Evolutionary conservation across 2,797 vertebrate genomes (phyloP).

Genomic region (Bucorvus abyssinicus): DNA sequence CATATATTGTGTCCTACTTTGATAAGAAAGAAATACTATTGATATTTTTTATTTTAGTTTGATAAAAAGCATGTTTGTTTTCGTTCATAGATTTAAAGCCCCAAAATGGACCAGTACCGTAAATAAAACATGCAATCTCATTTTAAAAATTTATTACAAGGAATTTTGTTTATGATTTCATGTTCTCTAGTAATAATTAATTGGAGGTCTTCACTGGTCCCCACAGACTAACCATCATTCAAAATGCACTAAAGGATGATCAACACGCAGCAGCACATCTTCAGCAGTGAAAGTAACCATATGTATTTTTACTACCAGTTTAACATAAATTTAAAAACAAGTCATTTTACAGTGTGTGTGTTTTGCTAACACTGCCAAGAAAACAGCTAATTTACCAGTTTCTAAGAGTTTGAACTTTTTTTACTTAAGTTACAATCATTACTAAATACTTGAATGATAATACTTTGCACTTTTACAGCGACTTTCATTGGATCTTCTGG

Average conservation of each 20-base stretch:
- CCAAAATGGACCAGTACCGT: conserved; percentile 82
- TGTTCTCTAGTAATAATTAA: conserved; percentile 86
- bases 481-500: not conserved
- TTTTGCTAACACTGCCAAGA: conserved; percentile 33
- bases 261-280: conserved; percentile 69
- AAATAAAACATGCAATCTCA: conserved; percentile 86
- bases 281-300: conserved; percentile 58
- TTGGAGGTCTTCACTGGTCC: conserved; percentile 81
- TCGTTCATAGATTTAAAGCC: conserved; percentile 82
- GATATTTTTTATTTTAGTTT: conserved; percentile 76
- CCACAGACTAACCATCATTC: conserved; percentile 78
- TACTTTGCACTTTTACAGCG: not conserved
- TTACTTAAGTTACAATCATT: not conserved
- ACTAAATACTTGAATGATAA: conserved; percentile 24
- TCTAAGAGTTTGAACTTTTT: conserved; percentile 1
- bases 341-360: not conserved
- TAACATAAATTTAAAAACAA: conserved; percentile 57
- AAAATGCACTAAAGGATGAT: conserved; percentile 75
- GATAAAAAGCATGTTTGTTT: conserved; percentile 79
- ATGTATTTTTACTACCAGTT: conserved; percentile 59
- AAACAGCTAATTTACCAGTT: conserved; percentile 27
- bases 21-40: conserved; percentile 77
- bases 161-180: conserved; percentile 87
- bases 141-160: conserved; percentile 89
- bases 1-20: conserved; percentile 69